Evolutionary conservation across 2,113 vertebrate species (phyloP).

Genomic region (Anhinga anhinga): DNA sequence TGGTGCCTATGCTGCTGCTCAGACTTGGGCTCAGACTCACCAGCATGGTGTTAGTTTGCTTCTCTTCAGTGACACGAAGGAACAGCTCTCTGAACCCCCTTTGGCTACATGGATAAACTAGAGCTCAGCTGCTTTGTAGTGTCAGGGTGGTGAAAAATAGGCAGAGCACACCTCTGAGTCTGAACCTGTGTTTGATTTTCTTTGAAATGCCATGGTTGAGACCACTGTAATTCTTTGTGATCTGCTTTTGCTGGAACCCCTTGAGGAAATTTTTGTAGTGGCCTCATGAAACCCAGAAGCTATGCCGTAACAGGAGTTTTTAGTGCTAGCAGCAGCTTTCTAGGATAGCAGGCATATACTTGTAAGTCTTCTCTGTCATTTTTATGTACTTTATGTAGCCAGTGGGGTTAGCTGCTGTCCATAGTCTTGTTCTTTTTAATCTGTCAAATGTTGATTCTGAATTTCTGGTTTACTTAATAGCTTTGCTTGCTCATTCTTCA

Average conservation of each 20-base stretch:
- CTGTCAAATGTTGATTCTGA: neutral
- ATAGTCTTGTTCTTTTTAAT: neutral
- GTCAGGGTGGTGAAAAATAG: neutral
- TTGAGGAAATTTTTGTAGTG: neutral
- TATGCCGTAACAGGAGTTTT: neutral
- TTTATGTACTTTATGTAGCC: neutral
- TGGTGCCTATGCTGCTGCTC: neutral
- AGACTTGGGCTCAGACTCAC: neutral
- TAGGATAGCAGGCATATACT: neutral
- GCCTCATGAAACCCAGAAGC: neutral
- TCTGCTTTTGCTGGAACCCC: neutral
- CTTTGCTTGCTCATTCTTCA: neutral
- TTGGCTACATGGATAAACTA: neutral
- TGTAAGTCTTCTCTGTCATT: neutral
- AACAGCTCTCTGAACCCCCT: neutral
- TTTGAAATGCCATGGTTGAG: neutral
- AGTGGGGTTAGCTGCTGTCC: neutral
- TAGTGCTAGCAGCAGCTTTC: neutral
- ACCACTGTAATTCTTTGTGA: neutral
- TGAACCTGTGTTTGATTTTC: neutral
- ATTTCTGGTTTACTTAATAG: neutral
- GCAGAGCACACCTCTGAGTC: accelerated
- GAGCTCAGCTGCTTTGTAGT: neutral
- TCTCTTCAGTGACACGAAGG: neutral
- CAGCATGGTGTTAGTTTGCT: neutral